phyloP scores from a whole-genome alignment of 2,113 vertebrate genomes.

The Eulemur macaco region DNA sequence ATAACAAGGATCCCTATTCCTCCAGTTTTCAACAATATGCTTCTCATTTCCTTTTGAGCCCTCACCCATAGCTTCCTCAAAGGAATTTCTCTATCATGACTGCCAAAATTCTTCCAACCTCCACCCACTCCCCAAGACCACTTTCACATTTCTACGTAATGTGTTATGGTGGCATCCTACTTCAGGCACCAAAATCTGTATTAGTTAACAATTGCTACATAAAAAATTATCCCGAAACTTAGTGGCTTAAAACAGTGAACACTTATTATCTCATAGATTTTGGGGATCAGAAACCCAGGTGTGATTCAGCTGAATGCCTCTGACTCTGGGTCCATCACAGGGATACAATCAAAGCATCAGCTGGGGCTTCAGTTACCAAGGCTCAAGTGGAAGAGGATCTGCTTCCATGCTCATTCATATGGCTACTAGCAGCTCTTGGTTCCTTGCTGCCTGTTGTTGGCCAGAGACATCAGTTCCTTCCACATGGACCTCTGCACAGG shows the following conservation, averaged over 20 bases:
- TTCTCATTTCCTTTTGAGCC: not conserved
- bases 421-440: not conserved
- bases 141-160: not conserved
- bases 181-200: not conserved
- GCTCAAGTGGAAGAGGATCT: not conserved
- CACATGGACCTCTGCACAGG: not conserved
- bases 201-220: not conserved
- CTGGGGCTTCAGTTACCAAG: not conserved
- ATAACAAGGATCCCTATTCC: not conserved
- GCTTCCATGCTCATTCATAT: not conserved
- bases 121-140: not conserved
- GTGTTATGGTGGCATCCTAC: not conserved
- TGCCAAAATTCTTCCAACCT: not conserved
- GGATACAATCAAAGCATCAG: not conserved
- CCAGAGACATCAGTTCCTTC: not conserved
- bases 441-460: not conserved
- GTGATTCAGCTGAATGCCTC: not conserved
- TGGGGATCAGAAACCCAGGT: not conserved
- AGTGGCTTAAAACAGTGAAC: not conserved
- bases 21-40: not conserved
- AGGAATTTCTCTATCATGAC: not conserved
- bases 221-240: not conserved
- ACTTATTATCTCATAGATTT: not conserved
- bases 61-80: not conserved
- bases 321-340: not conserved